Conservation (phyloP, 37 sponge, comb jelly and placozoan genomes). For the Ephydatia muelleri region DNA sequence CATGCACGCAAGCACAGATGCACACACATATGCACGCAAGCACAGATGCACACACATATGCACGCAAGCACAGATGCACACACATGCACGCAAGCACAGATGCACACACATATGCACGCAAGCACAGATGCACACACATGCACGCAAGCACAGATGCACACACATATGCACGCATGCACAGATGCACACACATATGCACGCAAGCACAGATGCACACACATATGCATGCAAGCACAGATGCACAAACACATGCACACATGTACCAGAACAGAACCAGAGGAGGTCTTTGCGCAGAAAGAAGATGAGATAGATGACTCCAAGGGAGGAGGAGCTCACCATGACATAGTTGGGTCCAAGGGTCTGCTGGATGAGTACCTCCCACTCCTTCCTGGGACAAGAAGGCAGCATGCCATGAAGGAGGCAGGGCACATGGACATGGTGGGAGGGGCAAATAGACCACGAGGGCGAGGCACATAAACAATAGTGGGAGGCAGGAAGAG, state of each 20-base stretch:
- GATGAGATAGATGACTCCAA: constrained; percentile 71
- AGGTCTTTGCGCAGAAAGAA: constrained; percentile 84
- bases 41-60: background rate
- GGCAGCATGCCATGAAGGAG: too few relatives aligned
- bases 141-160: too few relatives aligned
- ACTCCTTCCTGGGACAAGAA: constrained; percentile 71
- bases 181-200: background rate
- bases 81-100: too few relatives aligned
- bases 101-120: background rate
- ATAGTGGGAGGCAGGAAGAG: background rate
- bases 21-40: too few relatives aligned
- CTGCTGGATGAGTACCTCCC: constrained; percentile 91
- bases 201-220: background rate
- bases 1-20: background rate
- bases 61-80: background rate
- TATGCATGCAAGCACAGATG: too few relatives aligned
- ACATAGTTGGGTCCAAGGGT: constrained; percentile 91
- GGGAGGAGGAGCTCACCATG: constrained; percentile 55
- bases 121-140: too few relatives aligned
- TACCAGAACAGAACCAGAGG: constrained; percentile 90
- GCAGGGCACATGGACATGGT: background rate
- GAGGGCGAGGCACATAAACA: too few relatives aligned
- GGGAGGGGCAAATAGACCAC: background rate
- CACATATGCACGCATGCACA: background rate
- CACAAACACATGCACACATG: background rate